Percentiles rank a stretch among this genome's conserved stretches.
phyloP scores from a whole-genome alignment of 2,888 invertebrate genomes.

The Neuroscelio doddi region DNA sequence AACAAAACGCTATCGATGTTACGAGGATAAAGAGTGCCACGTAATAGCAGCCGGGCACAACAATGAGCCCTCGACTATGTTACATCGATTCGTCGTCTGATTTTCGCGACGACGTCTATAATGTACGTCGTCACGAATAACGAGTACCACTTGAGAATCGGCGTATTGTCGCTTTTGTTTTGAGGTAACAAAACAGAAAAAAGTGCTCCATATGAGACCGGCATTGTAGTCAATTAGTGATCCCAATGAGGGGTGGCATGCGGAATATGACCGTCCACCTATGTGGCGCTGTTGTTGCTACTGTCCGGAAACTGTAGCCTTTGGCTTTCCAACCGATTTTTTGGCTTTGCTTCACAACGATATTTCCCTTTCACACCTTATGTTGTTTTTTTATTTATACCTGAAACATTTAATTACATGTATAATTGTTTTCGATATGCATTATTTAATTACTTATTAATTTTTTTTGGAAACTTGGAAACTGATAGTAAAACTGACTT shows the following conservation, averaged over 20 bases:
- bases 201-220: conserved; percentile 63
- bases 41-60: conserved; percentile 61
- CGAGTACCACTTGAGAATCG: conserved; percentile 52
- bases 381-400: neutral
- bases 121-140: conserved; percentile 45
- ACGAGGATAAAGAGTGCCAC: conserved; percentile 52
- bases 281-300: neutral
- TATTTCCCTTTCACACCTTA: neutral
- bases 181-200: conserved; percentile 72
- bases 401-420: too few species aligned
- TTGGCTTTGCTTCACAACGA: conserved; percentile 1
- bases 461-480: too few species aligned
- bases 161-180: conserved; percentile 69
- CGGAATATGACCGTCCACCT: conserved; percentile 5
- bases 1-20: conserved; percentile 68
- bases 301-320: too few species aligned
- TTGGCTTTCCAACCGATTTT: conserved; percentile 8
- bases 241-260: conserved; percentile 31
- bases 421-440: too few species aligned
- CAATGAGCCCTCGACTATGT: conserved; percentile 67
- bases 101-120: conserved; percentile 48
- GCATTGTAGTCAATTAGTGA: conserved; percentile 69
- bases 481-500: too few species aligned
- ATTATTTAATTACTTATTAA: too few species aligned
- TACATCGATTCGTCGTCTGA: conserved; percentile 64